Conservation (phyloP, 2,113 vertebrate genomes). For the Chlorodrepanis virens region DNA sequence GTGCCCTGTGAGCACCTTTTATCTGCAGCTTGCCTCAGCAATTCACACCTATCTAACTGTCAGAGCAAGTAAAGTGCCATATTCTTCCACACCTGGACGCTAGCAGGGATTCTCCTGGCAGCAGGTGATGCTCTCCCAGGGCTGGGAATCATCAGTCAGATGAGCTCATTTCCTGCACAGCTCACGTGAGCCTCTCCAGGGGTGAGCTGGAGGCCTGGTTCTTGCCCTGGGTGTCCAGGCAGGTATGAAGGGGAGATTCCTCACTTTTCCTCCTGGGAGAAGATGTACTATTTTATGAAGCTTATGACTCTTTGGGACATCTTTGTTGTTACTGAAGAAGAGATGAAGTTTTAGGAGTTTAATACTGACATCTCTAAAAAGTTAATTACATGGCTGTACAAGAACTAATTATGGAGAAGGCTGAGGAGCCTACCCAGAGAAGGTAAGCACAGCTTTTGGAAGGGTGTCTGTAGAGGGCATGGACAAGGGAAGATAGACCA, state of each 20-base stretch:
- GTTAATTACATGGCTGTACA: neutral
- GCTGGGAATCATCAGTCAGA: neutral
- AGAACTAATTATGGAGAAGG: neutral
- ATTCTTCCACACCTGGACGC: neutral
- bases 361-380: neutral
- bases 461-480: neutral
- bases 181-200: constrained; percentile 33
- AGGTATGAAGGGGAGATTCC: constrained; percentile 5
- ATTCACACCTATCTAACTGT: neutral
- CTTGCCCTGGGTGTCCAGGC: constrained; percentile 47
- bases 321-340: neutral
- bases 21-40: neutral
- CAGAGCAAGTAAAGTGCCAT: neutral
- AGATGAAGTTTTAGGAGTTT: neutral
- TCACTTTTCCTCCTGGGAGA: neutral
- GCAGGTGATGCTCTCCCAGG: neutral
- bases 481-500: neutral
- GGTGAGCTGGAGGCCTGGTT: constrained; percentile 45
- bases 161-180: constrained; percentile 62
- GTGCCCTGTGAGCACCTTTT: neutral
- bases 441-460: neutral
- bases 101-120: neutral
- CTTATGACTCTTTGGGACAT: neutral
- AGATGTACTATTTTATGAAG: neutral
- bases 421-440: neutral